These are phyloP conservation scores for Pogonophryne albipinna DNA, from an alignment of 2,797 vertebrate genomes.

Conservation along the genomic window DNA sequence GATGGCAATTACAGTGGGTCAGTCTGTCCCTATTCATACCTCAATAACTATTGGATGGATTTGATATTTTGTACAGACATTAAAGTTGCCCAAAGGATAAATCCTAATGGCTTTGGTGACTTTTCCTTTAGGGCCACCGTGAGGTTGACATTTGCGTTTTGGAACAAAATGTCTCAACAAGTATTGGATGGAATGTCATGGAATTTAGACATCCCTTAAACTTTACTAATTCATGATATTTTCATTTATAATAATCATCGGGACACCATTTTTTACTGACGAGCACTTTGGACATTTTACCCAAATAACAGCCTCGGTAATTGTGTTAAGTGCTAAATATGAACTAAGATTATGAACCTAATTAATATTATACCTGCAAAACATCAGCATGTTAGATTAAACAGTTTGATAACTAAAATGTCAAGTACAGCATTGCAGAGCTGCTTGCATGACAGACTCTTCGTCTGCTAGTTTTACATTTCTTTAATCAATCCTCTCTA, in stretches of 20 bases:
- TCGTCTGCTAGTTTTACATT: not conserved
- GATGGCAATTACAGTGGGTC: not conserved
- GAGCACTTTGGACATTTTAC: not conserved
- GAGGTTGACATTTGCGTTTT: not conserved
- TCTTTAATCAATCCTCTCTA: not conserved
- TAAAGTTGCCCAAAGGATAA: not conserved
- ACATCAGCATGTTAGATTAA: not conserved
- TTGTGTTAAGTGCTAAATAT: not conserved
- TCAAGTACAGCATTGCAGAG: not conserved
- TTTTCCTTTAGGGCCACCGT: not conserved
- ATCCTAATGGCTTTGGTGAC: not conserved
- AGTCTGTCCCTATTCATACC: not conserved
- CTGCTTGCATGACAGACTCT: not conserved
- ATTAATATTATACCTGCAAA: not conserved
- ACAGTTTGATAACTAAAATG: not conserved
- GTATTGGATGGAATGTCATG: not conserved
- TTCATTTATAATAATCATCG: not conserved
- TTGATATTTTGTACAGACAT: not conserved
- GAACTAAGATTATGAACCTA: not conserved
- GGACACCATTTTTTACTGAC: not conserved
- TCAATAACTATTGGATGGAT: not conserved
- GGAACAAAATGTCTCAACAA: not conserved
- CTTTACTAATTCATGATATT: not conserved
- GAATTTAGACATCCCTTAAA: not conserved
- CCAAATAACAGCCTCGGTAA: not conserved